phyloP scores from a whole-genome alignment of 2,888 invertebrate genomes.

The Fragum fragum region DNA sequence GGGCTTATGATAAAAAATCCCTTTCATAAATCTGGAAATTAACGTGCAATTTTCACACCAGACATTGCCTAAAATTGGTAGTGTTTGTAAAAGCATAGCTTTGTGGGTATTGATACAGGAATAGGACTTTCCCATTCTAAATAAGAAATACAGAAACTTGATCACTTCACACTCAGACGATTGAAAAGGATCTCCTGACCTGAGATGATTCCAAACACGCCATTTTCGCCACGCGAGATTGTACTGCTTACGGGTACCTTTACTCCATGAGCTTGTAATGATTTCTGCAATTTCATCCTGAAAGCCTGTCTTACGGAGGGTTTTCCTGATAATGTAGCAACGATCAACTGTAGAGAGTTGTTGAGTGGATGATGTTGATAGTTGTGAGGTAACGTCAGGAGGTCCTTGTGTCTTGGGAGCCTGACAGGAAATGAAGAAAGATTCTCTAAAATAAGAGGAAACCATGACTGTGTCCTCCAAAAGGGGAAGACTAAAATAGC shows the following conservation, averaged over 20 bases:
- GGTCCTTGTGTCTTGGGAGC: constrained; percentile 44
- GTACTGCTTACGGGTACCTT: constrained; percentile 45
- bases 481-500: too few relatives aligned
- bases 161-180: constrained; percentile 30
- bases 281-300: constrained; percentile 5
- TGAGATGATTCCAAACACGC: constrained; percentile 26
- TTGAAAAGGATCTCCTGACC: constrained; percentile 23
- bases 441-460: constrained; percentile 43
- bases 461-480: too few relatives aligned
- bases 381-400: constrained; percentile 32
- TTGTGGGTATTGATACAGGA: too few relatives aligned
- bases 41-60: constrained; percentile 20
- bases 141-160: constrained; percentile 25
- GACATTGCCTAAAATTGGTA: constrained; percentile 8
- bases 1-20: constrained; percentile 16
- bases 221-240: too few relatives aligned
- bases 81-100: too few relatives aligned
- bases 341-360: constrained; percentile 29
- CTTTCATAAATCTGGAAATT: constrained; percentile 31
- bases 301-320: constrained; percentile 33
- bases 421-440: constrained; percentile 49
- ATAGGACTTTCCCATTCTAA: constrained; percentile 18
- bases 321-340: constrained; percentile 44
- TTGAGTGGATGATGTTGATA: constrained; percentile 24
- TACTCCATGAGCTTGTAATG: constrained; percentile 35